Conservation (phyloP, 2,113 vertebrate genomes). For the Sterna hirundo region DNA sequence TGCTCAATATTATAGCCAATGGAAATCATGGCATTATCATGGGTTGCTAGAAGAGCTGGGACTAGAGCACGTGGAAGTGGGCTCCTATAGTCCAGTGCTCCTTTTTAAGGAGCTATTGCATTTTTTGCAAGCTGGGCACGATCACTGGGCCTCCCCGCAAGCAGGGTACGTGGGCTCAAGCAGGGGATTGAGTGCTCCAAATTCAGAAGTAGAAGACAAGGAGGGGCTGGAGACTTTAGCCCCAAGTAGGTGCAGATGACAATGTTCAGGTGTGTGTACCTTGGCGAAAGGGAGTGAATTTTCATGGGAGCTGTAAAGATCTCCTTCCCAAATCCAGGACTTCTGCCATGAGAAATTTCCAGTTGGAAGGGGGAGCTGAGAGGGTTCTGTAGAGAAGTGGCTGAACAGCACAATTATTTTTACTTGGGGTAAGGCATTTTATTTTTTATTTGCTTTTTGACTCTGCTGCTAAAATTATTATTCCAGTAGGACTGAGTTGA, state of each 20-base stretch:
- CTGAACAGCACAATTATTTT: not conserved
- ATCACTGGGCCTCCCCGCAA: not conserved
- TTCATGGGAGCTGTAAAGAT: not conserved
- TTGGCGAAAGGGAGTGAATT: not conserved
- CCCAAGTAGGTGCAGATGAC: not conserved
- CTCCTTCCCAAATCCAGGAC: not conserved
- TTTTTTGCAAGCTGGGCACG: not conserved
- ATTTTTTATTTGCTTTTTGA: not conserved
- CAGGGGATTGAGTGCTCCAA: not conserved
- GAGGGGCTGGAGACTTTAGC: not conserved
- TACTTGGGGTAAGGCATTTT: not conserved
- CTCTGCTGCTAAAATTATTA: slow-evolving; percentile 10
- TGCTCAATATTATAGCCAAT: not conserved
- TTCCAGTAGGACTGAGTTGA: not conserved
- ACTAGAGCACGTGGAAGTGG: fast-evolving
- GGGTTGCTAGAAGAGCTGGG: not conserved
- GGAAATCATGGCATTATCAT: fast-evolving
- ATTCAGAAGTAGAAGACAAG: not conserved
- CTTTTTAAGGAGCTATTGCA: not conserved
- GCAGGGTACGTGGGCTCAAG: fast-evolving
- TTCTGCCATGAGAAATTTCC: not conserved
- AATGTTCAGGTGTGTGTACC: not conserved
- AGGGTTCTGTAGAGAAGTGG: not conserved
- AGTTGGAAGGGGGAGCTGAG: not conserved
- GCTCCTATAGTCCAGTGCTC: not conserved